phyloP scores from a whole-genome alignment of 2,797 vertebrate genomes.

The Urophycis tenuis region DNA sequence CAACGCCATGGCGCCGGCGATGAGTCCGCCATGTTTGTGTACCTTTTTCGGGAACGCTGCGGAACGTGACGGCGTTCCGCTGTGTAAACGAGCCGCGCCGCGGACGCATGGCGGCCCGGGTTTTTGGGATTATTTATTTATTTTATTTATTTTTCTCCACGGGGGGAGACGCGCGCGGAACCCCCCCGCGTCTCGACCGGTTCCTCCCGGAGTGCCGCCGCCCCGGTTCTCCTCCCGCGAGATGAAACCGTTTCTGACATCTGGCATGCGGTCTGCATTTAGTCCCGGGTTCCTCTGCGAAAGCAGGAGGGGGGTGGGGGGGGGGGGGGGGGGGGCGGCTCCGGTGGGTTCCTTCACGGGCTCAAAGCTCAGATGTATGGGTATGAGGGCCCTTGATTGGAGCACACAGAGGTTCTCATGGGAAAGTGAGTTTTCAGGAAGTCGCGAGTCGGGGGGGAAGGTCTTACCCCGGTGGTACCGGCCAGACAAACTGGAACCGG shows the following conservation, averaged over 20 bases:
- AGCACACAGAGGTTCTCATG: slow-evolving; percentile 40
- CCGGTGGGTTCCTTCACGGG: slow-evolving; percentile 33
- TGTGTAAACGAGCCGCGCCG: background rate
- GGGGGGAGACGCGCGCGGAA: too few relatives aligned
- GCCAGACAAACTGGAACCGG: slow-evolving; percentile 2
- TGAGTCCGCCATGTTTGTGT: background rate
- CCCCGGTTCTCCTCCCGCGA: slow-evolving; percentile 32
- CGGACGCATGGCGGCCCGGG: too few relatives aligned
- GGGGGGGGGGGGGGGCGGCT: slow-evolving; percentile 29
- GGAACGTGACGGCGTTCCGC: background rate
- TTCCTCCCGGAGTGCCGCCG: slow-evolving; percentile 20
- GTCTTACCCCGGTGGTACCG: background rate
- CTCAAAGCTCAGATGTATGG: slow-evolving; percentile 43
- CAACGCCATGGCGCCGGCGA: background rate
- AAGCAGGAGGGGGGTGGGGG: background rate
- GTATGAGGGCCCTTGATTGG: slow-evolving; percentile 51
- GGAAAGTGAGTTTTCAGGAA: slow-evolving; percentile 48
- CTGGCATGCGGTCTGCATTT: slow-evolving; percentile 51
- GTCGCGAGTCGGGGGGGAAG: slow-evolving; percentile 29
- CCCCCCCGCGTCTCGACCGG: too few relatives aligned
- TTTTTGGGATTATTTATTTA: too few relatives aligned
- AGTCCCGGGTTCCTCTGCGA: slow-evolving; percentile 44
- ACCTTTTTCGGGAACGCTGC: background rate
- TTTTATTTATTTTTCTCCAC: too few relatives aligned
- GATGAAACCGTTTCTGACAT: slow-evolving; percentile 49